Base-by-base conservation (phyloP, 2,888 invertebrate species). In the Hanleya hanleyi region DNA sequence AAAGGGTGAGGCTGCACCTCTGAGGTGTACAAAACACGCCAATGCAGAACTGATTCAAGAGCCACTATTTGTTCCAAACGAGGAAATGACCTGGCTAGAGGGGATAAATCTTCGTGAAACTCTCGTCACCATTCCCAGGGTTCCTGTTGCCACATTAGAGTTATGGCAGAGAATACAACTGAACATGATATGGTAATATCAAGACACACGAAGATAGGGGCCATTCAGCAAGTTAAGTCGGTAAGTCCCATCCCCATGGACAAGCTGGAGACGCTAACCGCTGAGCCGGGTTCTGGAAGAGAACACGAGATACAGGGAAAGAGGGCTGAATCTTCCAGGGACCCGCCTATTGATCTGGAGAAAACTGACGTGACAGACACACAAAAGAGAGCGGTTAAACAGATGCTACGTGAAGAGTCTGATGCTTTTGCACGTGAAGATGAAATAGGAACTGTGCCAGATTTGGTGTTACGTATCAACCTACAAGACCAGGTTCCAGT, bases 401-500 rank as follows among this genome's bases (percentile, higher is more conserved):
- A 74, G 38, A 29, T 78, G 36, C 57, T 80, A 12, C 22, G 64
- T 9, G 77, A 79, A 66, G 73, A 80, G 33, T 67, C 66, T 35
- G 50, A 51, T 29, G 72, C 74, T 7, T 80, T 82, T 68, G 47
- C 79, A 1, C 66, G 33, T n/a, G 72, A 69, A 50, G 74, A 67
- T 18, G 82, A 82, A 35, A 51, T 79, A 9, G 77, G 79, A 1
- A 62, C 35, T 35, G 76, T 51, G 0, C 69, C 62, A 1, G 76
- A 71, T 5, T 69, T 82, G 6, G 47, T 78, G 37, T 33, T 81
- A 35, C 62, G 75, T 4, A 77, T 81, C 22, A 64, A 69, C 1
- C 51, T 81, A 12, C 68, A 33, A 12, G 82, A 82, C 51, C n/a
- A 70, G 0, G 36, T 26, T 1, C 78, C 77, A 18, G 79, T 81